phyloP scores from a whole-genome alignment of 2,797 vertebrate genomes.

The Triplophysa bombifrons region DNA sequence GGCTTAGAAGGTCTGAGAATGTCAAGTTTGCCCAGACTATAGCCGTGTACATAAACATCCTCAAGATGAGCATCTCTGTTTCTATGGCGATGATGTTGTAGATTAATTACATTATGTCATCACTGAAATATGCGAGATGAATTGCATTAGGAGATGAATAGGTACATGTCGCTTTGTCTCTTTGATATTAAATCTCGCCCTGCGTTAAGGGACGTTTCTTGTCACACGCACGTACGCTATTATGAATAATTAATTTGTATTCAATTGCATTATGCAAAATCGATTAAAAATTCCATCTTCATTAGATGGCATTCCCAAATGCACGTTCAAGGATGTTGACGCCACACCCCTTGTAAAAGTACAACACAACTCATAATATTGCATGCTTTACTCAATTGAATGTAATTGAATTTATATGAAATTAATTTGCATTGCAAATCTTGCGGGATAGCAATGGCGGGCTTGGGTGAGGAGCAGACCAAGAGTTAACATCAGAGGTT shows the following conservation, averaged over 20 bases:
- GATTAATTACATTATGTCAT: constrained; percentile 25
- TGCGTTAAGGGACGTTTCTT: background rate
- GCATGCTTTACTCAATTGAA: constrained; percentile 35
- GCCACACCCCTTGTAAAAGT: constrained; percentile 12
- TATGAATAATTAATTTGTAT: constrained; percentile 32
- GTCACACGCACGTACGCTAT: background rate
- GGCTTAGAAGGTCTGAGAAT: constrained; percentile 25
- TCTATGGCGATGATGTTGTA: constrained; percentile 33
- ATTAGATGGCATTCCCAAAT: constrained; percentile 22
- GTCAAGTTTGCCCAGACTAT: constrained; percentile 34
- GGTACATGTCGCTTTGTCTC: background rate
- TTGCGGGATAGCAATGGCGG: constrained; percentile 13
- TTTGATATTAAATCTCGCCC: constrained; percentile 27
- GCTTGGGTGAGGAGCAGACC: constrained; percentile 14
- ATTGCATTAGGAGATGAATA: constrained; percentile 12
- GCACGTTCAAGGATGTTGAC: constrained; percentile 16
- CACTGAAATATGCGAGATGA: constrained; percentile 28
- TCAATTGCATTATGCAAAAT: constrained; percentile 22
- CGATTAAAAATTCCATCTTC: background rate
- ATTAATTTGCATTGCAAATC: constrained; percentile 47
- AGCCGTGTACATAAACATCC: constrained; percentile 44
- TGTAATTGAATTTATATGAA: constrained; percentile 32
- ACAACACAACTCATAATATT: constrained; percentile 36
- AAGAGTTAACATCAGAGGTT: constrained; percentile 37
- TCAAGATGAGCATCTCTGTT: constrained; percentile 36